These are phyloP conservation scores for Bubo scandiacus DNA, from an alignment of 2,113 vertebrate genomes.

Conservation along the genomic window DNA sequence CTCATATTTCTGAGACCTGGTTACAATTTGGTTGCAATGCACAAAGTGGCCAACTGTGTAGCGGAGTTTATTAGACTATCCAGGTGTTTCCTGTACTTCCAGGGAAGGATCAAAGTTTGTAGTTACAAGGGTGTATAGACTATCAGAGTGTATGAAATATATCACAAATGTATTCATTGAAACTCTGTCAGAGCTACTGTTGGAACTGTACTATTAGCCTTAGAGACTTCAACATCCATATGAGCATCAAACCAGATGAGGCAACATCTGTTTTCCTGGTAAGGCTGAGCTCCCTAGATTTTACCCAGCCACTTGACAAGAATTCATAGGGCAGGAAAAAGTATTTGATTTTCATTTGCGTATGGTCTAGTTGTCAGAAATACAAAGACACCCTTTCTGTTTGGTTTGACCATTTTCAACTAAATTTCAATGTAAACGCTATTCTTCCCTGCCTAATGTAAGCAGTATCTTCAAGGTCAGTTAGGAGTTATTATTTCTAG, in stretches of 20 bases:
- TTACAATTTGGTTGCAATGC: slow-evolving; percentile 60
- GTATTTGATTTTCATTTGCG: slow-evolving; percentile 49
- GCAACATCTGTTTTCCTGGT: slow-evolving; percentile 62
- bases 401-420: not conserved
- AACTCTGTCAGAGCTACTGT: slow-evolving; percentile 68
- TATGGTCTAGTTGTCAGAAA: slow-evolving; percentile 31
- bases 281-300: slow-evolving; percentile 41
- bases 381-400: not conserved
- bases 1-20: slow-evolving; percentile 62
- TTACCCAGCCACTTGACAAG: slow-evolving; percentile 21
- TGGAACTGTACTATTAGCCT: slow-evolving; percentile 68
- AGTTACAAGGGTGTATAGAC: slow-evolving; percentile 61
- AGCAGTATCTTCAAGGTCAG: not conserved
- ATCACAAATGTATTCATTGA: slow-evolving; percentile 66
- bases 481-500: not conserved
- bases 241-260: slow-evolving; percentile 61
- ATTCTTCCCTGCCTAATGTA: not conserved
- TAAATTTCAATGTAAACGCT: not conserved
- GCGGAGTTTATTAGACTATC: slow-evolving; percentile 60
- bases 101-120: slow-evolving; percentile 68
- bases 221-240: slow-evolving; percentile 60
- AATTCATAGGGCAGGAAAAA: slow-evolving; percentile 7
- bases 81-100: slow-evolving; percentile 68
- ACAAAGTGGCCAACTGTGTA: slow-evolving; percentile 55
- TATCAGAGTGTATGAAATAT: slow-evolving; percentile 60